Conservation (phyloP, 2,113 vertebrate genomes). For the Syrrhaptes paradoxus region DNA sequence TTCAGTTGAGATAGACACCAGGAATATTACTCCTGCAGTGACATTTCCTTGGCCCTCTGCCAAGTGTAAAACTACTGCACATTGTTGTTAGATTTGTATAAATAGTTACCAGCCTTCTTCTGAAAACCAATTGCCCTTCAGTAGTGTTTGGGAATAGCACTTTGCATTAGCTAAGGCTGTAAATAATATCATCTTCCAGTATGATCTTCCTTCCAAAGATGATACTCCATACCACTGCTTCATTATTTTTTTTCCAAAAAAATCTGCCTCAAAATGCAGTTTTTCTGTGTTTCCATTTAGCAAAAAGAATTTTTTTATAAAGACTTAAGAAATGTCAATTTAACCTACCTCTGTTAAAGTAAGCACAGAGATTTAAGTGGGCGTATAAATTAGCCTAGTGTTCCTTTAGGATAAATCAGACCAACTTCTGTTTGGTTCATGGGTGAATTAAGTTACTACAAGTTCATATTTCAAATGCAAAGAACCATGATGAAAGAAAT, state of each 20-base stretch:
- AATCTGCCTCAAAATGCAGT: not conserved
- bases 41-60: not conserved
- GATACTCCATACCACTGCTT: not conserved
- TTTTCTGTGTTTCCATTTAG: not conserved
- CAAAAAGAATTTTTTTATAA: not conserved
- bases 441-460: not conserved
- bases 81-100: not conserved
- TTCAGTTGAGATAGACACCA: not conserved
- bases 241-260: not conserved
- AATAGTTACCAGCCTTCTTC: not conserved
- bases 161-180: not conserved
- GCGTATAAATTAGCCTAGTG: not conserved
- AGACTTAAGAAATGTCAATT: not conserved
- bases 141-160: not conserved
- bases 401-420: not conserved
- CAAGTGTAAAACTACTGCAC: not conserved
- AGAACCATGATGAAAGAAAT: not conserved
- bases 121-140: not conserved
- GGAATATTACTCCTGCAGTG: not conserved
- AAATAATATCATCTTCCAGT: not conserved
- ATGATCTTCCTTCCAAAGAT: not conserved
- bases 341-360: not conserved
- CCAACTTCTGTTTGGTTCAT: not conserved
- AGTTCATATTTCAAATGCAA: not conserved
- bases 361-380: not conserved